Conservation (phyloP, 1,140 invertebrate species). For the Ruditapes philippinarum region DNA sequence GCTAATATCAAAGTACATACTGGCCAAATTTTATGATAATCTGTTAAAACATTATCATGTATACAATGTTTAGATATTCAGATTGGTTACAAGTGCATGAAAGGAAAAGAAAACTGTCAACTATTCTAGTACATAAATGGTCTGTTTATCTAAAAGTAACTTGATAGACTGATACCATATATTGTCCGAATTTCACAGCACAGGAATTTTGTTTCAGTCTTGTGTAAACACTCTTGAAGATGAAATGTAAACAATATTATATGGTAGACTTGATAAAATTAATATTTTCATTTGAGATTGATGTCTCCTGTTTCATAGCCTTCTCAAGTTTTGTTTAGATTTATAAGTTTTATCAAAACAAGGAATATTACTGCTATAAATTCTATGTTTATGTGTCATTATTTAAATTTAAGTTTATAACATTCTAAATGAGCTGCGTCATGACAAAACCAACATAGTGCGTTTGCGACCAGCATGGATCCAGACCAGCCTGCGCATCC, state of each 20-base stretch:
- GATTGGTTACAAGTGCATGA: too few species aligned
- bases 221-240: constrained; percentile 33
- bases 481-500: too few species aligned
- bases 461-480: too few species aligned
- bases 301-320: background rate
- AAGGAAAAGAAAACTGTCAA: background rate
- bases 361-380: too few species aligned
- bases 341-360: too few species aligned
- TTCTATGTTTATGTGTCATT: too few species aligned
- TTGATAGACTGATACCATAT: constrained; percentile 1
- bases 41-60: background rate
- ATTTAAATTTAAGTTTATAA: too few species aligned
- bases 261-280: constrained; percentile 4
- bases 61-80: background rate
- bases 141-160: background rate
- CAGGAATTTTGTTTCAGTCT: background rate
- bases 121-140: background rate
- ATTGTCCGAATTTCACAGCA: background rate
- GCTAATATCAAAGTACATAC: too few species aligned
- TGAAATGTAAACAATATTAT: constrained; percentile 23
- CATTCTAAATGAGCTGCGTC: too few species aligned
- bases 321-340: too few species aligned
- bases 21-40: too few species aligned
- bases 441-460: too few species aligned
- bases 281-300: background rate